These are phyloP conservation scores for Thinocorus orbignyianus DNA, from an alignment of 2,113 vertebrate species.

Conservation along the genomic window DNA sequence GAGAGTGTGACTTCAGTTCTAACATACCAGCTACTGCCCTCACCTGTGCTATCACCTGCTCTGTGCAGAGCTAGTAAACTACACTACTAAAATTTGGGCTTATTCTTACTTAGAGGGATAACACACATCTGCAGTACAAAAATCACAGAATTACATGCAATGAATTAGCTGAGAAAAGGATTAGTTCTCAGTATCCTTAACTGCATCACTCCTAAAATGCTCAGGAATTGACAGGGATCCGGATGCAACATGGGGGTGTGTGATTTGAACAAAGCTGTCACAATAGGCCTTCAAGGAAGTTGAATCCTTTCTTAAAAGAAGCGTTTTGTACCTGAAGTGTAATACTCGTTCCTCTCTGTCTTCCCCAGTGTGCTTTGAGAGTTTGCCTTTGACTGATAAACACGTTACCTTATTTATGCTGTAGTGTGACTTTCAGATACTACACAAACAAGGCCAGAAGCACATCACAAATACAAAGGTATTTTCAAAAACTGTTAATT, in stretches of 20 bases:
- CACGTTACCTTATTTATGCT: not conserved
- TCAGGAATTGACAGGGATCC: not conserved
- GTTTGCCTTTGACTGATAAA: not conserved
- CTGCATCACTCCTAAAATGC: not conserved
- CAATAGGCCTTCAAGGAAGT: not conserved
- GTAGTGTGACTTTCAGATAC: not conserved
- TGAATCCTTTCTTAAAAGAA: not conserved
- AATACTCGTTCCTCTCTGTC: not conserved
- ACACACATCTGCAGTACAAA: not conserved
- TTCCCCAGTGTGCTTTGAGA: not conserved
- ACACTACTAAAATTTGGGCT: not conserved
- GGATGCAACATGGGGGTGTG: not conserved
- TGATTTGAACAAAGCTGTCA: not conserved
- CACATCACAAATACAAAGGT: not conserved
- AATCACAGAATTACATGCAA: not conserved
- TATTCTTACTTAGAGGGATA: not conserved
- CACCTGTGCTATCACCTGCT: not conserved
- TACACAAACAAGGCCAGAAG: not conserved
- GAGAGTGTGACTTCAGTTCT: not conserved
- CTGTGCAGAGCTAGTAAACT: not conserved
- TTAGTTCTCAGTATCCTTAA: not conserved
- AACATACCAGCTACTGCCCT: not conserved
- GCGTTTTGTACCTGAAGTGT: not conserved
- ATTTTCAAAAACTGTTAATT: constrained; percentile 19
- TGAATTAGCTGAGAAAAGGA: not conserved